A percentile compares a stretch with the other conserved stretches of the same genome.
Evolutionary conservation across 2,797 vertebrate genomes (phyloP).

Genomic region (Stomatorhinus walkeri): DNA sequence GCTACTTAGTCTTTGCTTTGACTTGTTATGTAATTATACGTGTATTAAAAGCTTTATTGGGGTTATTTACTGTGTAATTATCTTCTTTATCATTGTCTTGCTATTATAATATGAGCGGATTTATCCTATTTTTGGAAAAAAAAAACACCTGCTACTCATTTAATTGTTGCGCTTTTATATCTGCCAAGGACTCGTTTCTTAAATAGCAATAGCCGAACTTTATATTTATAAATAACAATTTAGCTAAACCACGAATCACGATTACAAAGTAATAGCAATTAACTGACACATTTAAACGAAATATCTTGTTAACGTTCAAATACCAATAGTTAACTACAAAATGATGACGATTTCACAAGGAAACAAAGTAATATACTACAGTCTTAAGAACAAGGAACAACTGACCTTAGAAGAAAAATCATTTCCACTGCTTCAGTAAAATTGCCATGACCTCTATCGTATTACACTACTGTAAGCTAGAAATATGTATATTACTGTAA

Average conservation of each 20-base stretch:
- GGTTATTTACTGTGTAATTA: not conserved
- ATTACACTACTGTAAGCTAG: not conserved
- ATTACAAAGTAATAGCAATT: not conserved
- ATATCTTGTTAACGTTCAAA: not conserved
- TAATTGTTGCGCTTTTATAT: not conserved
- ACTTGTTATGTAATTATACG: not conserved
- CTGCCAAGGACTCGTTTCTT: not conserved
- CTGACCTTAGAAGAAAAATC: slow-evolving; percentile 1
- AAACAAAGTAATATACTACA: not conserved
- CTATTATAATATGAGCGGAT: not conserved
- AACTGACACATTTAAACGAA: not conserved
- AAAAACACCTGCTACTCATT: not conserved
- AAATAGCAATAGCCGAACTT: not conserved
- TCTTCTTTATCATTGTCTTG: not conserved
- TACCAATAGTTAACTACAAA: not conserved
- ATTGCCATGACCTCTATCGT: not conserved
- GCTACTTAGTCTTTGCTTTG: not conserved
- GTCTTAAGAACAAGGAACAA: slow-evolving; percentile 9
- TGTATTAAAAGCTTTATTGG: not conserved
- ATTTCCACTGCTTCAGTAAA: slow-evolving; percentile 6
- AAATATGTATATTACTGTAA: not conserved
- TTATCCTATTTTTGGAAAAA: not conserved
- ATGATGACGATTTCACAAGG: not conserved
- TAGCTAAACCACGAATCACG: not conserved
- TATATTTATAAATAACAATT: not conserved